Conservation (phyloP, 2,797 vertebrate genomes). For the Pseudomugil gertrudae region DNA sequence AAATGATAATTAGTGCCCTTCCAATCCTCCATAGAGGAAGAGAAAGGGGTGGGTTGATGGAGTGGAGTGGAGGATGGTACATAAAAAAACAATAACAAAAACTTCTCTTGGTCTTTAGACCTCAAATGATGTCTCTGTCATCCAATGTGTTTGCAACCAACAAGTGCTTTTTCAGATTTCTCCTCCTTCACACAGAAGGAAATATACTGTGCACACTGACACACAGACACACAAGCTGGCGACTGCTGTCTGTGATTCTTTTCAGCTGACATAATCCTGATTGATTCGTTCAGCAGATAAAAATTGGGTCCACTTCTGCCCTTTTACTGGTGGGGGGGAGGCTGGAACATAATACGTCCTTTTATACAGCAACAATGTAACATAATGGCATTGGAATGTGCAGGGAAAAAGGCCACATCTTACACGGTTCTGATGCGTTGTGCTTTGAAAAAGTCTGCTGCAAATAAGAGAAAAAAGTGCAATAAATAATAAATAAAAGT, state of each 20-base stretch:
- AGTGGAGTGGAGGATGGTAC: background rate
- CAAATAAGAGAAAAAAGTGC: conserved; percentile 68
- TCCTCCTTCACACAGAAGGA: conserved; percentile 41
- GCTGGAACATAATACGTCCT: conserved; percentile 95
- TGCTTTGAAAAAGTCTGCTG: conserved; percentile 88
- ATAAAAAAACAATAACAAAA: conserved; percentile 9
- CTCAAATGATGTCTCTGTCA: conserved; percentile 88
- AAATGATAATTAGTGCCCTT: conserved; percentile 97
- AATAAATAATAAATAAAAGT: conserved; percentile 7
- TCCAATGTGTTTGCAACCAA: conserved; percentile 85
- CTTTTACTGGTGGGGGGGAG: conserved; percentile 89
- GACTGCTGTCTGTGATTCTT: conserved; percentile 95
- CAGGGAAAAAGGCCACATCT: conserved; percentile 89
- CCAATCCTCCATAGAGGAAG: conserved; percentile 79
- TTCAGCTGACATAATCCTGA: conserved; percentile 99
- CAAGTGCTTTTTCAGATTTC: conserved; percentile 85
- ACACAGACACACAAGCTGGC: conserved; percentile 76
- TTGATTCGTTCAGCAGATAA: conserved; percentile 99
- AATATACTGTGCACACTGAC: conserved; percentile 40
- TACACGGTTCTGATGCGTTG: conserved; percentile 93
- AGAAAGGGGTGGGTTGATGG: conserved; percentile 35
- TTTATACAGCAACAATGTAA: conserved; percentile 99
- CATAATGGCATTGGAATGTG: conserved; percentile 99
- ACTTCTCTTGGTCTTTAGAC: conserved; percentile 56
- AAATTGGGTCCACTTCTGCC: conserved; percentile 99